phyloP scores from a whole-genome alignment of 2,797 vertebrate species.

The Lepilemur ruficaudatus region DNA sequence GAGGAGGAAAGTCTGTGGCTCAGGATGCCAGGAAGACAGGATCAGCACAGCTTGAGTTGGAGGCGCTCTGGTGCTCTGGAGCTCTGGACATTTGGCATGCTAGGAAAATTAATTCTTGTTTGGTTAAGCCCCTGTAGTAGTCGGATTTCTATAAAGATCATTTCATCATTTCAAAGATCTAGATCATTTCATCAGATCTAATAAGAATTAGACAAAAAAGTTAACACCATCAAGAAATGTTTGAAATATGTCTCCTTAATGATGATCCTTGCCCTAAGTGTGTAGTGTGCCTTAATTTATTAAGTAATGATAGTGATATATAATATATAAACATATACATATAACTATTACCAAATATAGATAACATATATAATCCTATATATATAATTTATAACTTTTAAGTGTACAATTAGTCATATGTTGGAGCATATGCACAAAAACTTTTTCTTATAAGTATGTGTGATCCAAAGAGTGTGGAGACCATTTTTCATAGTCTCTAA shows the following conservation, averaged over 20 bases:
- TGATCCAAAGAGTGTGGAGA: not conserved
- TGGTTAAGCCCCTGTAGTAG: not conserved
- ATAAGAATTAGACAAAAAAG: not conserved
- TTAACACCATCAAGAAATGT: not conserved
- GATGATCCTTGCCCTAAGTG: not conserved
- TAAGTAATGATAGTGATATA: not conserved
- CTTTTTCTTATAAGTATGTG: not conserved
- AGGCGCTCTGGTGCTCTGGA: no score
- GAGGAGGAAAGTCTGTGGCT: not conserved
- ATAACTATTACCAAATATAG: not conserved
- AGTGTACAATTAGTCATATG: not conserved
- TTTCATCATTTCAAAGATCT: no score
- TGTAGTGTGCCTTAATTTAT: not conserved
- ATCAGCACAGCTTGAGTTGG: not conserved
- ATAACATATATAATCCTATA: not conserved
- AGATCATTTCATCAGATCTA: not conserved
- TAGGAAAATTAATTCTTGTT: not conserved
- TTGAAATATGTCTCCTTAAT: not conserved
- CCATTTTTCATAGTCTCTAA: not conserved
- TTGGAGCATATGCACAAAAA: not conserved
- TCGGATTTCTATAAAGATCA: not conserved
- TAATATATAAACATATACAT: no score
- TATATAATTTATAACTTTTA: not conserved
- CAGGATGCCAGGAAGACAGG: accelerated
- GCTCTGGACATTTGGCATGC: no score